Percentiles rank a stretch among this genome's conserved stretches.
These are phyloP conservation scores for Conus ventricosus DNA, from an alignment of 1,140 invertebrate genomes.

Conservation along the genomic window DNA sequence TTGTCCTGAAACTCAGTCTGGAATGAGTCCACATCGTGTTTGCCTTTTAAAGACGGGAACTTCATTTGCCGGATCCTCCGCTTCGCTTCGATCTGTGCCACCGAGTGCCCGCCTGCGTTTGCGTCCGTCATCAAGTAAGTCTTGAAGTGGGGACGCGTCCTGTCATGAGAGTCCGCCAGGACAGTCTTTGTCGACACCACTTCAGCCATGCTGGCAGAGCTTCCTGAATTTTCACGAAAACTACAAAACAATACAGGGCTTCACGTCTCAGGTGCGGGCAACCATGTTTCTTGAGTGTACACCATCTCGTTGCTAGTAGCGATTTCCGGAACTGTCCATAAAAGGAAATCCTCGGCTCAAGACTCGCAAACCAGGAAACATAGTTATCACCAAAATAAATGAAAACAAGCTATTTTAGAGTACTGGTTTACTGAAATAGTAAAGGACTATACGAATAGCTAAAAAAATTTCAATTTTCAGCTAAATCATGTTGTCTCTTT, in stretches of 20 bases:
- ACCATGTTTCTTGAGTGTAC: constrained; percentile 61
- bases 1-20: constrained; percentile 54
- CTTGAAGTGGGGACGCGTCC: constrained; percentile 62
- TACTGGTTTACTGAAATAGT: no score
- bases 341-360: constrained; percentile 54
- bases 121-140: constrained; percentile 63
- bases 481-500: no score
- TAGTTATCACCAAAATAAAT: neutral
- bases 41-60: constrained; percentile 66
- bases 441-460: no score
- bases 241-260: neutral
- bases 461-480: no score
- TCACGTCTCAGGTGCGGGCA: constrained; percentile 27
- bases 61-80: constrained; percentile 68
- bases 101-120: constrained; percentile 62
- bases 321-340: constrained; percentile 60
- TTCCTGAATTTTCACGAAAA: neutral
- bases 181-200: constrained; percentile 50
- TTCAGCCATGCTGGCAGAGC: constrained; percentile 56
- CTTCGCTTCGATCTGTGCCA: constrained; percentile 65
- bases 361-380: neutral
- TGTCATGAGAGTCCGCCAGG: constrained; percentile 66
- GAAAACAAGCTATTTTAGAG: no score
- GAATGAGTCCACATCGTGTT: constrained; percentile 65
- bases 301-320: constrained; percentile 63